Percentiles rank a stretch among this genome's conserved stretches.
Evolutionary conservation across 2,888 invertebrate species (phyloP).

Genomic region (Andrena fulva): DNA sequence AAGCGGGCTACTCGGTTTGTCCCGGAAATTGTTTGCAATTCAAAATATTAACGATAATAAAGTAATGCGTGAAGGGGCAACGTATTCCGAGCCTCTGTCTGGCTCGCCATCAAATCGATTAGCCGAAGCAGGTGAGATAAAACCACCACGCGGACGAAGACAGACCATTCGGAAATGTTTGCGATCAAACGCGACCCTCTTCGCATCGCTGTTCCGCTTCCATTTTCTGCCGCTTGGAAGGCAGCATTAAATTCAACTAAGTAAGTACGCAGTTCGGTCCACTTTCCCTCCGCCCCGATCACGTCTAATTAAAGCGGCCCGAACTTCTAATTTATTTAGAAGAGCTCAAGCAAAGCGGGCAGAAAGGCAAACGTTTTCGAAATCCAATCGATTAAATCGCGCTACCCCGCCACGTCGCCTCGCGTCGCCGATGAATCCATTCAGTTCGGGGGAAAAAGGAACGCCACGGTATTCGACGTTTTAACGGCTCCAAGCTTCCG

Average conservation of each 20-base stretch:
- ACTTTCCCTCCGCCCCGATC: neutral
- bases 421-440: constrained; percentile 1
- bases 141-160: neutral
- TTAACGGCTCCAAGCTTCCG: constrained; percentile 29
- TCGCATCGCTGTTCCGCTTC: constrained; percentile 36
- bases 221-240: constrained; percentile 33
- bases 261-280: constrained; percentile 25
- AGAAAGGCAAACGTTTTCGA: neutral
- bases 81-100: neutral
- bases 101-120: constrained; percentile 19
- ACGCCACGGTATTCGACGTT: constrained; percentile 1
- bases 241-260: constrained; percentile 56
- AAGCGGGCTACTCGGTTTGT: neutral
- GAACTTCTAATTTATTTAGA: constrained; percentile 40
- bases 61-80: neutral
- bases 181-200: constrained; percentile 30
- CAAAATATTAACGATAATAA: constrained; percentile 12
- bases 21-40: constrained; percentile 9
- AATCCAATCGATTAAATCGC: constrained; percentile 28
- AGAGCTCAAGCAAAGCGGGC: neutral
- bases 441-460: neutral
- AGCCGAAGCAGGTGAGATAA: neutral
- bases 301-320: neutral
- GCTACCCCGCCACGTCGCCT: neutral
- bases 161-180: constrained; percentile 21